phyloP scores from a whole-genome alignment of 2,113 vertebrate genomes.

The Bubalus kerabau region DNA sequence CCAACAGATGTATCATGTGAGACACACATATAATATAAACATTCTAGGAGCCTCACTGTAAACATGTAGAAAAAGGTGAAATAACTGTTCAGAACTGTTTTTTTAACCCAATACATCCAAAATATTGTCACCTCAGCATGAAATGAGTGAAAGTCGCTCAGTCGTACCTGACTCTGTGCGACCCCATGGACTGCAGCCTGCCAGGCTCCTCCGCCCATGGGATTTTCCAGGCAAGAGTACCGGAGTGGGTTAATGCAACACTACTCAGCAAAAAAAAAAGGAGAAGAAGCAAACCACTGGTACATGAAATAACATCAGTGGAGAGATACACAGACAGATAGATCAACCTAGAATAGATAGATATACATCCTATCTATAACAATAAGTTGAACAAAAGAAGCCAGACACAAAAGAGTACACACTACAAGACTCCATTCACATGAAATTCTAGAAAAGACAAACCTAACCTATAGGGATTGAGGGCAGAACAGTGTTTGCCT shows the following conservation, averaged over 20 bases:
- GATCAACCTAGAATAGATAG: not conserved
- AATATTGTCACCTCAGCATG: not conserved
- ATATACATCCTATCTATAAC: not conserved
- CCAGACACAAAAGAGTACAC: not conserved
- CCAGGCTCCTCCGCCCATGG: not conserved
- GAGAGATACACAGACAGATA: not conserved
- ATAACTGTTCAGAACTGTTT: not conserved
- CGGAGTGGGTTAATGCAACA: not conserved
- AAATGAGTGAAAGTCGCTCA: not conserved
- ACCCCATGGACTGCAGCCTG: not conserved
- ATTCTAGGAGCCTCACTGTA: not conserved
- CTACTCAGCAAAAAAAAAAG: not conserved
- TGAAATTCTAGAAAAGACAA: not conserved
- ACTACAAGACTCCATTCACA: not conserved
- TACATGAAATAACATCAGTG: not conserved
- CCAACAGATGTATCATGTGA: not conserved
- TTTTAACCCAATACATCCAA: not conserved
- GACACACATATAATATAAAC: not conserved
- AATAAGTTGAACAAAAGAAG: not conserved
- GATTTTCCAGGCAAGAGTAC: not conserved
- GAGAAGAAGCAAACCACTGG: not conserved
- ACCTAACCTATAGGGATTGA: not conserved
- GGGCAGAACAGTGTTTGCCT: not conserved
- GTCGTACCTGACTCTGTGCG: not conserved
- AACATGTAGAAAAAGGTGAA: not conserved